Evolutionary conservation across 2,797 vertebrate species (phyloP).

Genomic region (Phaenicophaeus curvirostris): DNA sequence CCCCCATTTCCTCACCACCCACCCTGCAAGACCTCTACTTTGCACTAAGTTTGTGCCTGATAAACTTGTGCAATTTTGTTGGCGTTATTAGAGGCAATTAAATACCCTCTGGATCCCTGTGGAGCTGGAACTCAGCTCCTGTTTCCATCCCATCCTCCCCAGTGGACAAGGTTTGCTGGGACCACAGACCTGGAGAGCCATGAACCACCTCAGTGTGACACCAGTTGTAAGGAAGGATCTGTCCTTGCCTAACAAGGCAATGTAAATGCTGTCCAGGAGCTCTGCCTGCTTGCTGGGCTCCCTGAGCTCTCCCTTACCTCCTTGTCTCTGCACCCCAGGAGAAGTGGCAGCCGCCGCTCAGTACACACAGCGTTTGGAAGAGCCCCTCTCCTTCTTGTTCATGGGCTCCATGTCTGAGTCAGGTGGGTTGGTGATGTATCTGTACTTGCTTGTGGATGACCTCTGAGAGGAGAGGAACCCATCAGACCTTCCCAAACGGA

Average conservation of each 20-base stretch:
- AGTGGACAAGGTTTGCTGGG: rapidly evolving
- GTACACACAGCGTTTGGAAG: neutral
- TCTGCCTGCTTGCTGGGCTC: rapidly evolving
- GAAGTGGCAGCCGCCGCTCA: neutral
- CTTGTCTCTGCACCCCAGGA: neutral
- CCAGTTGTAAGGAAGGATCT: rapidly evolving
- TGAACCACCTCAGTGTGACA: neutral
- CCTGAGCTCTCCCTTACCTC: neutral
- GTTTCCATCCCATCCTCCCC: neutral
- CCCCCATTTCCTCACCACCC: rapidly evolving
- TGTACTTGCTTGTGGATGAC: neutral
- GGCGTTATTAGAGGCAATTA: neutral
- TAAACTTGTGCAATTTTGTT: rapidly evolving
- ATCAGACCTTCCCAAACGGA: neutral
- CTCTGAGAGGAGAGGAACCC: neutral
- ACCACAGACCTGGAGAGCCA: rapidly evolving
- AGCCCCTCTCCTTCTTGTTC: neutral
- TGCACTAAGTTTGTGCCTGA: rapidly evolving
- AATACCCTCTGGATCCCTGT: rapidly evolving
- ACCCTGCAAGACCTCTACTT: neutral
- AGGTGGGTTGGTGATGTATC: neutral
- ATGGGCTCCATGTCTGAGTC: constrained; percentile 34
- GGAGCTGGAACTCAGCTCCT: neutral
- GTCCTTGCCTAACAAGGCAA: rapidly evolving
- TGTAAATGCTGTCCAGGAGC: rapidly evolving